These are phyloP conservation scores for Xiphophorus couchianus DNA, from an alignment of 2,113 vertebrate genomes.

Conservation along the genomic window DNA sequence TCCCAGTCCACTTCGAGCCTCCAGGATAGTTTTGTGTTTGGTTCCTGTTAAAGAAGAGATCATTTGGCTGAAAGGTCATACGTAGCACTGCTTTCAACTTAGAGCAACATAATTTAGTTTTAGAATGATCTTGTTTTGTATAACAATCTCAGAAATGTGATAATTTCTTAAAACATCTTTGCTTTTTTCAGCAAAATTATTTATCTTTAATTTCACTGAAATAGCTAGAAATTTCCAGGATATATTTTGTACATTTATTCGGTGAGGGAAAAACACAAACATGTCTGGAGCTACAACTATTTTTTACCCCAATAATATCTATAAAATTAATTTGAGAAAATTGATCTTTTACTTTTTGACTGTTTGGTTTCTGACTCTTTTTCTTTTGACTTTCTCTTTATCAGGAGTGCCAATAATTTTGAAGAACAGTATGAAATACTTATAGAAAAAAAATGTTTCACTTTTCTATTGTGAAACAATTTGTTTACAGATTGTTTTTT, in stretches of 20 bases:
- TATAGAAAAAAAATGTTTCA: neutral
- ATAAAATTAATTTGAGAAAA: neutral
- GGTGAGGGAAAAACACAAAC: too few species aligned
- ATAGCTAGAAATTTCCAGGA: neutral
- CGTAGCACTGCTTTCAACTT: too few species aligned
- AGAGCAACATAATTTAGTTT: neutral
- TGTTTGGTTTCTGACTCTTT: too few species aligned
- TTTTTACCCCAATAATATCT: neutral
- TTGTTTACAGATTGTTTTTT: too few species aligned
- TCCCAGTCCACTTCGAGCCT: constrained; percentile 89
- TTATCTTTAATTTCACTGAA: neutral
- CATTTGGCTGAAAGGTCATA: neutral
- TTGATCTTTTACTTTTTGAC: neutral
- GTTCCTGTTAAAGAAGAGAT: constrained; percentile 80
- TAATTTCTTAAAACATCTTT: neutral
- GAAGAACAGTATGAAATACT: neutral
- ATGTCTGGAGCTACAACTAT: too few species aligned
- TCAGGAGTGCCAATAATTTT: neutral
- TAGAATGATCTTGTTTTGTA: neutral
- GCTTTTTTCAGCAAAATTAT: neutral
- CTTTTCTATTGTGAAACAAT: too few species aligned
- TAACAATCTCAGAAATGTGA: neutral
- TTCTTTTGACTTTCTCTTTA: neutral
- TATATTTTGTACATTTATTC: too few species aligned
- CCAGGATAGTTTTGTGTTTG: constrained; percentile 96